phyloP scores from a whole-genome alignment of 2,797 vertebrate species.

The Tenualosa ilisha region DNA sequence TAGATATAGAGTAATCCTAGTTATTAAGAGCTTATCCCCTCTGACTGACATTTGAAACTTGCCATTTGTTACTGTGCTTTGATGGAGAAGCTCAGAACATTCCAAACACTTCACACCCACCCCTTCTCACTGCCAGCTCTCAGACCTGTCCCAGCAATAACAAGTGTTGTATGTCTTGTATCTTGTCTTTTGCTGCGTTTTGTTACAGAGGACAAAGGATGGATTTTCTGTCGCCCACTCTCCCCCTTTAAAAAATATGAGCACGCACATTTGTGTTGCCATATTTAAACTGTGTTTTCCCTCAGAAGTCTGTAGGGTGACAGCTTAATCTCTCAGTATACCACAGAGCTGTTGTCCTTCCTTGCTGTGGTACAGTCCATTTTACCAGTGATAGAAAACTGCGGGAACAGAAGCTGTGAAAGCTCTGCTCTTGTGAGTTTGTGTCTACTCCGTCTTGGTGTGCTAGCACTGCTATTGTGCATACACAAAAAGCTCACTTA shows the following conservation, averaged over 20 bases:
- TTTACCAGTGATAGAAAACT: conserved; percentile 10
- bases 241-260: conserved; percentile 69
- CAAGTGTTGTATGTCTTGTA: conserved; percentile 49
- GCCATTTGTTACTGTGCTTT: conserved; percentile 46
- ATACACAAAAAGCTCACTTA: neutral
- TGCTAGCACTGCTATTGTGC: neutral
- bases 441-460: neutral
- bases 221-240: conserved; percentile 38
- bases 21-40: neutral
- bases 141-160: conserved; percentile 30
- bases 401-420: neutral
- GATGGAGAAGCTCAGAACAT: conserved; percentile 58
- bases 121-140: conserved; percentile 49
- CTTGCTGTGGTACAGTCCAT: neutral
- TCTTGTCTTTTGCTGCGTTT: conserved; percentile 31
- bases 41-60: neutral
- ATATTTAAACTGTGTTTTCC: conserved; percentile 75
- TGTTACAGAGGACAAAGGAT: conserved; percentile 34
- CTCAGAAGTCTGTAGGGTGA: conserved; percentile 34
- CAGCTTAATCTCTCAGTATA: conserved; percentile 15
- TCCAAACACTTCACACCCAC: conserved; percentile 33
- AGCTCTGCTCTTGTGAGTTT: neutral
- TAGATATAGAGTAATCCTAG: neutral
- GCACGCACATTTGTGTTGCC: conserved; percentile 60
- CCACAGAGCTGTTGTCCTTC: neutral